phyloP scores from a whole-genome alignment of 2,888 invertebrate species.

The Calliphora vomitoria region DNA sequence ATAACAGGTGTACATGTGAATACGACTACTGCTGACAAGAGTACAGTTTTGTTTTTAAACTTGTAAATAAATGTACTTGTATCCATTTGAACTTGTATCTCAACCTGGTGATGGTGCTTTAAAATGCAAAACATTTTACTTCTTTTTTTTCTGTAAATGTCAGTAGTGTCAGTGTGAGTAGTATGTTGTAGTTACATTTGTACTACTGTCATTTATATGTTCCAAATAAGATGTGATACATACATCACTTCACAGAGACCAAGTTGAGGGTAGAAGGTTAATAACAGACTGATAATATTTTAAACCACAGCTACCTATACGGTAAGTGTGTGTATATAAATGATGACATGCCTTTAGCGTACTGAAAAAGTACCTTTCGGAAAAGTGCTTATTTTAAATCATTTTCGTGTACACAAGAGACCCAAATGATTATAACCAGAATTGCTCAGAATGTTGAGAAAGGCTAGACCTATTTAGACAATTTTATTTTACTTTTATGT shows the following conservation, averaged over 20 bases:
- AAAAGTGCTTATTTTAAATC: too few species aligned
- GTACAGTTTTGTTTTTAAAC: slow-evolving; percentile 33
- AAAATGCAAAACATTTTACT: slow-evolving; percentile 7
- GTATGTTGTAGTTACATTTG: background rate
- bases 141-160: background rate
- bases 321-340: too few species aligned
- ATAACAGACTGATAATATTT: slow-evolving; percentile 36
- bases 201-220: slow-evolving; percentile 34
- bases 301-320: background rate
- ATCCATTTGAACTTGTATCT: slow-evolving; percentile 14
- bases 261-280: slow-evolving; percentile 30
- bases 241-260: slow-evolving; percentile 16
- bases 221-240: slow-evolving; percentile 35
- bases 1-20: slow-evolving; percentile 51
- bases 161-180: slow-evolving; percentile 14
- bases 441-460: too few species aligned
- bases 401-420: too few species aligned
- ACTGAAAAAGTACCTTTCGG: too few species aligned
- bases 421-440: too few species aligned
- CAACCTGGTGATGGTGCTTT: slow-evolving; percentile 9
- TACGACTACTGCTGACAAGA: background rate
- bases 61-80: slow-evolving; percentile 17
- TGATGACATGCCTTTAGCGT: too few species aligned
- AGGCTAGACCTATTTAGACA: too few species aligned
- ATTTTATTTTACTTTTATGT: too few species aligned